Evolutionary conservation across 2,797 vertebrate species (phyloP).

Genomic region (Hybognathus amarus): DNA sequence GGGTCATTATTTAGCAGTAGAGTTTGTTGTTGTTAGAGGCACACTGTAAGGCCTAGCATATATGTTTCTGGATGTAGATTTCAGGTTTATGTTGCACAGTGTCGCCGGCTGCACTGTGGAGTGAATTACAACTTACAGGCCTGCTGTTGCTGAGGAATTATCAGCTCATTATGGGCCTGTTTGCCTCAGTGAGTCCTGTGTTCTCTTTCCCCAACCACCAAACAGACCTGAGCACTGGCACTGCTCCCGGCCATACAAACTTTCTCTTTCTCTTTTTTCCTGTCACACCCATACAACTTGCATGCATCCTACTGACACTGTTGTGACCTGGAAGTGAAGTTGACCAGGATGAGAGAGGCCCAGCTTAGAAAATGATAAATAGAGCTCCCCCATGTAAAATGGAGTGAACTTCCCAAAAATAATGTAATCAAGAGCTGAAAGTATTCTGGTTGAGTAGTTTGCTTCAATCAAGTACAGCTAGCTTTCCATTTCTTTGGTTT

Average conservation of each 20-base stretch:
- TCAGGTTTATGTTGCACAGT: conserved; percentile 1
- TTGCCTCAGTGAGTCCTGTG: conserved; percentile 19
- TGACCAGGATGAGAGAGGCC: background rate
- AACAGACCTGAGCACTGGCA: conserved; percentile 6
- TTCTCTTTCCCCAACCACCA: background rate
- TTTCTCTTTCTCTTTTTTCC: background rate
- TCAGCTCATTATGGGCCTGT: conserved; percentile 27
- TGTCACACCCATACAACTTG: conserved; percentile 1
- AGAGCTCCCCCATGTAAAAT: conserved; percentile 5
- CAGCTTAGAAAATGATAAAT: background rate
- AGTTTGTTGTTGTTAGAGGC: background rate
- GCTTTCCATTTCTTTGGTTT: conserved; percentile 8
- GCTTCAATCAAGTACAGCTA: background rate
- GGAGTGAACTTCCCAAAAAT: background rate
- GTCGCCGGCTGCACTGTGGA: background rate
- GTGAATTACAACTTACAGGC: background rate
- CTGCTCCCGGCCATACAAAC: conserved; percentile 9
- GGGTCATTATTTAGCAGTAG: background rate
- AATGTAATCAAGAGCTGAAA: background rate
- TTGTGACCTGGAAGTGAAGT: conserved; percentile 11
- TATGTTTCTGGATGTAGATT: conserved; percentile 3
- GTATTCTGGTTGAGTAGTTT: background rate
- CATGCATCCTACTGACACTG: background rate
- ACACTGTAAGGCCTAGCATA: background rate
- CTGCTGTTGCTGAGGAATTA: conserved; percentile 26